Conservation (phyloP, 2,797 vertebrate genomes). For the Sparidentex hasta region DNA sequence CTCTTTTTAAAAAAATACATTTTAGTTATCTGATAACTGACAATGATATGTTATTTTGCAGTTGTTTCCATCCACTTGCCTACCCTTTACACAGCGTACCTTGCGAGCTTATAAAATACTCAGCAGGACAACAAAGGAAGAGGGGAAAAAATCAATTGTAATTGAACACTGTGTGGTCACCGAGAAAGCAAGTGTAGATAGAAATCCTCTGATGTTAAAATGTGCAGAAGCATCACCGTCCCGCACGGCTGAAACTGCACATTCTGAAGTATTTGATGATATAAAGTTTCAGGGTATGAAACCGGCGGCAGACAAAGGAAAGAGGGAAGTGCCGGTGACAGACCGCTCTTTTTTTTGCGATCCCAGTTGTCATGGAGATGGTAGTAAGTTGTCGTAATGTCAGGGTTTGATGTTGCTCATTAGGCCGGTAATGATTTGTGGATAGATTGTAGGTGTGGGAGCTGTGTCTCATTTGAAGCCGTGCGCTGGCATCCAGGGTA, state of each 20-base stretch:
- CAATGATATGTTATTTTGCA: neutral
- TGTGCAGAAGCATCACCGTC: slow-evolving; percentile 25
- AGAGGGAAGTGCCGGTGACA: slow-evolving; percentile 14
- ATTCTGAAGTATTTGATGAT: slow-evolving; percentile 16
- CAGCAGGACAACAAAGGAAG: slow-evolving; percentile 53
- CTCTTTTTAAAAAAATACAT: neutral
- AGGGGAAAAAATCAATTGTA: slow-evolving; percentile 60
- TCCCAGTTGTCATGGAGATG: slow-evolving; percentile 79
- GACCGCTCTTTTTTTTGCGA: slow-evolving; percentile 21
- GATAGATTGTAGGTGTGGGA: slow-evolving; percentile 63
- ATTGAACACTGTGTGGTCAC: slow-evolving; percentile 63
- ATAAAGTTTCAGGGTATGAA: slow-evolving; percentile 30
- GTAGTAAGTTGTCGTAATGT: slow-evolving; percentile 66
- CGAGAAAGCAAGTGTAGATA: slow-evolving; percentile 31
- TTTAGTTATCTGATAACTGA: slow-evolving; percentile 34
- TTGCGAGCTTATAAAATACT: slow-evolving; percentile 36
- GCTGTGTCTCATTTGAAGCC: slow-evolving; percentile 61
- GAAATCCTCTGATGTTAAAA: slow-evolving; percentile 44
- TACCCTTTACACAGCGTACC: slow-evolving; percentile 8
- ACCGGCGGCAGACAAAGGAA: slow-evolving; percentile 3
- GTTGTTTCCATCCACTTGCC: slow-evolving; percentile 29
- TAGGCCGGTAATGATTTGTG: slow-evolving; percentile 70
- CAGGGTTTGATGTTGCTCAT: slow-evolving; percentile 72
- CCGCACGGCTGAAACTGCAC: neutral
- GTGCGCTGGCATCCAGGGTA: slow-evolving; percentile 17